These are phyloP conservation scores for Machimus atricapillus DNA, from an alignment of 2,888 invertebrate species.

Conservation along the genomic window DNA sequence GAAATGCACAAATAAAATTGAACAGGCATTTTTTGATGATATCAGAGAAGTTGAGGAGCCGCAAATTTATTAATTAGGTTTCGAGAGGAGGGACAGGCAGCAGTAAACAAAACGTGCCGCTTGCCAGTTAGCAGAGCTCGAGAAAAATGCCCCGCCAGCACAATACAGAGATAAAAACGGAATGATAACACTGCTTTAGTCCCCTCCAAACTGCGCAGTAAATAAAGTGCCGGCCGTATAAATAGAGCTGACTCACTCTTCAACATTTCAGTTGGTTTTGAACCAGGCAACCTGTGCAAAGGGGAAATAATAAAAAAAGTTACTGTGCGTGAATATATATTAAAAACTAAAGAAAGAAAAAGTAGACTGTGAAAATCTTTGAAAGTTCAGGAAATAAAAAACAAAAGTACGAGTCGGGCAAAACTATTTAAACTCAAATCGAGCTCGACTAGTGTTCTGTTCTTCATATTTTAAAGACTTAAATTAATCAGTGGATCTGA, in stretches of 20 bases:
- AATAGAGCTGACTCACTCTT: conserved; percentile 20
- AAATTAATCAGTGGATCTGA: background rate
- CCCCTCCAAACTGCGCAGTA: conserved; percentile 44
- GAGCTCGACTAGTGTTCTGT: background rate
- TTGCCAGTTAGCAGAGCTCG: background rate
- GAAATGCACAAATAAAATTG: background rate
- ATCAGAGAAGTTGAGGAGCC: background rate
- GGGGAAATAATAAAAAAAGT: background rate
- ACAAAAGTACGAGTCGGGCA: background rate
- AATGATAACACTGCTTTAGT: background rate
- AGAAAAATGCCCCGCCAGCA: background rate
- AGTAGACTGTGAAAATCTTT: background rate
- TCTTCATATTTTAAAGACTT: background rate
- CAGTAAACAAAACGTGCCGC: background rate
- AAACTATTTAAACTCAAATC: background rate
- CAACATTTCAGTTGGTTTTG: conserved; percentile 28
- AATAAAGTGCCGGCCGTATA: conserved; percentile 42
- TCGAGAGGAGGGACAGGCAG: background rate
- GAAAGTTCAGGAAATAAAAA: background rate
- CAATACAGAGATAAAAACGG: background rate
- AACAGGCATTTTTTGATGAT: background rate
- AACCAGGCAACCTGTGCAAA: background rate
- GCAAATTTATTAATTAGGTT: background rate
- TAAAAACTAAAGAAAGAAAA: background rate
- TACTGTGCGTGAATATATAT: background rate